Conservation (phyloP, 2,888 invertebrate genomes). For the Trachelus iudaicus region DNA sequence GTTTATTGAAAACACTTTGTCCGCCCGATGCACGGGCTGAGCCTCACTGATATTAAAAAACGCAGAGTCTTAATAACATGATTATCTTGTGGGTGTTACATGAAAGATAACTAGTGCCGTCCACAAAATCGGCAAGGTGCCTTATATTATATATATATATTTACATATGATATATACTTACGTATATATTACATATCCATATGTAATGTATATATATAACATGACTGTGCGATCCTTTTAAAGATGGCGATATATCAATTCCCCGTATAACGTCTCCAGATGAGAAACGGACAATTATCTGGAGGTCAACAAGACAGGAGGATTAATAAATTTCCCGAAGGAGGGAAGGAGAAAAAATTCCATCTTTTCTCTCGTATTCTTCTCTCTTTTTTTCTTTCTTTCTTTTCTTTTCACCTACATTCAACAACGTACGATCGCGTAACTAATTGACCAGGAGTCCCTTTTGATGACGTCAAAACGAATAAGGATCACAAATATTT, state of each 20-base stretch:
- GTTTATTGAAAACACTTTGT: constrained; percentile 64
- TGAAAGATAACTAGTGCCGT: constrained; percentile 53
- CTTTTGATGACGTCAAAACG: no score
- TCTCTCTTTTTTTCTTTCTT: constrained; percentile 30
- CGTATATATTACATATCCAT: neutral
- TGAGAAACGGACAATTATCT: no score
- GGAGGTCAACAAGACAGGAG: no score
- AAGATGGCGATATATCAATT: no score
- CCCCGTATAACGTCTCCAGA: no score
- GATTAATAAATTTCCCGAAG: no score
- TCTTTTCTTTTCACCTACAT: constrained; percentile 9
- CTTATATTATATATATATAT: neutral
- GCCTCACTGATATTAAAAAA: constrained; percentile 64
- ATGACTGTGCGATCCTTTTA: neutral
- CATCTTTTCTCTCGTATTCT: constrained; percentile 15
- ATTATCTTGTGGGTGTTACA: constrained; percentile 60
- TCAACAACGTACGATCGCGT: no score
- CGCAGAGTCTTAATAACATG: constrained; percentile 64
- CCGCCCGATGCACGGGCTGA: constrained; percentile 52
- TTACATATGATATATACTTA: neutral
- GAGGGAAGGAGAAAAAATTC: neutral
- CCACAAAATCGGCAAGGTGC: constrained; percentile 47
- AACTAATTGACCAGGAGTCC: no score
- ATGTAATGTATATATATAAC: neutral
- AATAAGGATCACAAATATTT: no score